These are phyloP conservation scores for Ophion costatus DNA, from an alignment of 2,888 invertebrate species.

Conservation along the genomic window DNA sequence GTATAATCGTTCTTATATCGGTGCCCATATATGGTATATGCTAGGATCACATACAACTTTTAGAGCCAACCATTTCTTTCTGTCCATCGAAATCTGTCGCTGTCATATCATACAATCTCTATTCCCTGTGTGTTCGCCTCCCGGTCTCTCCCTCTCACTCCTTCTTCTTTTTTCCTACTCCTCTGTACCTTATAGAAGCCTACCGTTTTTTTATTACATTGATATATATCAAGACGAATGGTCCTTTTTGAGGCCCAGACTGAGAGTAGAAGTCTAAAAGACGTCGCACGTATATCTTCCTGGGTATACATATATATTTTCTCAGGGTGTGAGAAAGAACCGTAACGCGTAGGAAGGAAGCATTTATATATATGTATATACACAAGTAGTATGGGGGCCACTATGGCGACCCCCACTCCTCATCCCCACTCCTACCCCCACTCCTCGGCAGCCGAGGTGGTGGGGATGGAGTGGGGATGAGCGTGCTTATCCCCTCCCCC, in stretches of 20 bases:
- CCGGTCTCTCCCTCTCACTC: not conserved
- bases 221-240: constrained; percentile 57
- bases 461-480: too few species aligned
- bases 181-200: constrained; percentile 1
- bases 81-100: constrained; percentile 21
- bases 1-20: not conserved
- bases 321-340: constrained; percentile 38
- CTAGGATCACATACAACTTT: constrained; percentile 4
- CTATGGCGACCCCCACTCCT: too few species aligned
- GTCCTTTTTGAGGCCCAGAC: constrained; percentile 18
- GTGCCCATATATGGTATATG: not conserved
- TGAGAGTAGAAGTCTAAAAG: constrained; percentile 35
- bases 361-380: not conserved
- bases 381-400: too few species aligned
- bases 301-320: not conserved
- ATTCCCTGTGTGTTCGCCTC: not conserved
- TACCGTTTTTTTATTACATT: constrained; percentile 6
- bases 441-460: too few species aligned
- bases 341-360: constrained; percentile 14
- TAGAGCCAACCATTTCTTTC: constrained; percentile 32
- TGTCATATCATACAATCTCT: not conserved
- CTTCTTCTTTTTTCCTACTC: not conserved
- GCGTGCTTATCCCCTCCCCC: too few species aligned
- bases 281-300: constrained; percentile 7
- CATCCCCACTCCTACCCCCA: too few species aligned